These are phyloP conservation scores for Odocoileus virginianus DNA, from an alignment of 2,113 vertebrate genomes.

Conservation along the genomic window DNA sequence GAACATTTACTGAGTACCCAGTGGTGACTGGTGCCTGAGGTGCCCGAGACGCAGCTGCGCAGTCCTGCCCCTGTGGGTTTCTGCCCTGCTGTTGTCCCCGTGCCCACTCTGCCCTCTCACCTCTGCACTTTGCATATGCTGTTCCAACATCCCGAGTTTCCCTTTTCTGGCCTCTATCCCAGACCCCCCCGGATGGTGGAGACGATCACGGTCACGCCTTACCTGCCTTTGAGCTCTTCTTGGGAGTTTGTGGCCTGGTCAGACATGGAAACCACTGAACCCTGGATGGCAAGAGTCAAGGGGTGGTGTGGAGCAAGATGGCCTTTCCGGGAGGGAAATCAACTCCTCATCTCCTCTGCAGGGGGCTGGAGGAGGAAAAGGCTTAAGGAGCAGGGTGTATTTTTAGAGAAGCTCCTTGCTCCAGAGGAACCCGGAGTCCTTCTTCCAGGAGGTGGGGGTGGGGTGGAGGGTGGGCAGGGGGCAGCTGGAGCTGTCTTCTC, in stretches of 20 bases:
- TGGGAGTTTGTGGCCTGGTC: not conserved
- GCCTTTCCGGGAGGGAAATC: not conserved
- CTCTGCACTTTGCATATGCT: not conserved
- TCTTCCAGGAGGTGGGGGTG: not conserved
- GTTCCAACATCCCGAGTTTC: not conserved
- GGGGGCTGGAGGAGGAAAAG: not conserved
- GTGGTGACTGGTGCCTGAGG: not conserved
- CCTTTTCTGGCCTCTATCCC: not conserved
- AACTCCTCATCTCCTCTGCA: not conserved
- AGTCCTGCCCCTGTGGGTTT: fast-evolving
- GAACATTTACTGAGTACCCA: no score
- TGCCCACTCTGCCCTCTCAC: fast-evolving
- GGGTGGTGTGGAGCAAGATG: not conserved
- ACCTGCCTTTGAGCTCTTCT: not conserved
- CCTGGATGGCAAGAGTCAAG: not conserved
- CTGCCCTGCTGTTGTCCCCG: no score
- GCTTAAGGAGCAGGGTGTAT: not conserved
- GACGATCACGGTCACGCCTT: fast-evolving
- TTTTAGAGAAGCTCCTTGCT: slow-evolving; percentile 19
- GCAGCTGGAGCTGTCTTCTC: not conserved
- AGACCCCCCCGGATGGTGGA: not conserved
- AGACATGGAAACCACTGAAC: not conserved
- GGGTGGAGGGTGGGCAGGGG: not conserved
- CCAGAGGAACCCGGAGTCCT: not conserved
- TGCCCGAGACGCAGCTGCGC: not conserved